Conservation (phyloP, 1,140 invertebrate genomes). For the Bacillus rossius region DNA sequence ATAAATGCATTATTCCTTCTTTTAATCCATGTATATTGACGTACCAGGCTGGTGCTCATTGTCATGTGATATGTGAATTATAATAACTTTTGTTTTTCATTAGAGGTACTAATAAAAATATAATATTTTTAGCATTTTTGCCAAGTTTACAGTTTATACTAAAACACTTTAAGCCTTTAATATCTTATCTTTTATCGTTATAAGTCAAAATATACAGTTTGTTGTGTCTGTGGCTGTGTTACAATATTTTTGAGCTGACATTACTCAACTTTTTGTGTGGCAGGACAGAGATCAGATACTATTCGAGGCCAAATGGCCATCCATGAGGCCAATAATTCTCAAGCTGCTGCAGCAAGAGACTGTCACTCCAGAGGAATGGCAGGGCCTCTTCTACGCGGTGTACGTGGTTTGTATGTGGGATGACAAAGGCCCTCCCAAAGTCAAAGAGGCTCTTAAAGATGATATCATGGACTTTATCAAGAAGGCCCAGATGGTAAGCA, state of each 20-base stretch:
- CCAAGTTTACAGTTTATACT: no score
- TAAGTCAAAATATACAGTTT: neutral
- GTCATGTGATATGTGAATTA: no score
- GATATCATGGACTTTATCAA: conserved; percentile 94
- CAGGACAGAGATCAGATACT: conserved; percentile 59
- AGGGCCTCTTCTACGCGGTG: conserved; percentile 93
- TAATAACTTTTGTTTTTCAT: no score
- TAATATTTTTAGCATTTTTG: no score
- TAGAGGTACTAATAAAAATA: no score
- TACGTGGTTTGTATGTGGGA: conserved; percentile 95
- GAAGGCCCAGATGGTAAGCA: conserved; percentile 73
- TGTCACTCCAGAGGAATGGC: conserved; percentile 93
- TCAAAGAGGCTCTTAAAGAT: conserved; percentile 82
- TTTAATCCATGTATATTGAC: no score
- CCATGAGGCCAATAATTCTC: conserved; percentile 87
- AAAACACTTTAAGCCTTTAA: no score
- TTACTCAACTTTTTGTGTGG: conserved; percentile 23
- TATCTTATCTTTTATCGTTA: no score
- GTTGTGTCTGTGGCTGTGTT: neutral
- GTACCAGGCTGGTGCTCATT: no score
- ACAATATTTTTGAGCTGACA: neutral
- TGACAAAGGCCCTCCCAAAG: conserved; percentile 86
- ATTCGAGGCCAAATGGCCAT: conserved; percentile 95
- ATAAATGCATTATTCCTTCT: no score
- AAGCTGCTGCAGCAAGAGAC: conserved; percentile 90